These are phyloP conservation scores for Rhegmatorhina hoffmannsi DNA, from an alignment of 2,113 vertebrate species.

Conservation along the genomic window DNA sequence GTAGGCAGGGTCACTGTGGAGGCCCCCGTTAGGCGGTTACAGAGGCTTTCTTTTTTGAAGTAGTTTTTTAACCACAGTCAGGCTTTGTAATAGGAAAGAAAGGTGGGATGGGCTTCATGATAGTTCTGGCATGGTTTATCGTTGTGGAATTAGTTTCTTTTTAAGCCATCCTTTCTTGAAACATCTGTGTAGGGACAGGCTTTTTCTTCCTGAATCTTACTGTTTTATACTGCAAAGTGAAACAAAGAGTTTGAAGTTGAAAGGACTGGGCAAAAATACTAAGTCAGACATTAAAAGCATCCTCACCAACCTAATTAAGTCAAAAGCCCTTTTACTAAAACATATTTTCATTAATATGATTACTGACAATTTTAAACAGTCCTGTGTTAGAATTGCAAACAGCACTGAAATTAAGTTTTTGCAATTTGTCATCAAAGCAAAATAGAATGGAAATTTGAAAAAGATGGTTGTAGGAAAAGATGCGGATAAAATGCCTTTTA, in stretches of 20 bases:
- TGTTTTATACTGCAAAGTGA: background rate
- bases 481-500: background rate
- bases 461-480: background rate
- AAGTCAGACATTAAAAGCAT: background rate
- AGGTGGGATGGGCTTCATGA: background rate
- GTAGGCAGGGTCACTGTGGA: background rate
- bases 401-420: conserved; percentile 6
- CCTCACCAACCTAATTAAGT: background rate
- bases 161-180: conserved; percentile 5
- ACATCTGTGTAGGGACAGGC: background rate
- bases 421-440: background rate
- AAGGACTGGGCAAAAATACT: background rate
- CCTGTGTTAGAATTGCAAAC: background rate
- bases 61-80: background rate
- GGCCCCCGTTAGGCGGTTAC: rapidly evolving
- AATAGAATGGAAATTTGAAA: background rate
- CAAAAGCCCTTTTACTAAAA: background rate
- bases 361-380: conserved; percentile 9
- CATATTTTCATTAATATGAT: background rate
- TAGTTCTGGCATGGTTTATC: background rate
- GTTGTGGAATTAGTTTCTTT: conserved; percentile 8
- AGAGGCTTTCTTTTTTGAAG: background rate
- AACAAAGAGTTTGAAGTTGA: background rate
- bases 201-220: background rate
- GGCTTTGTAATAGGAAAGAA: background rate